Conservation (phyloP, 2,113 vertebrate species). For the Callionymus lyra region DNA sequence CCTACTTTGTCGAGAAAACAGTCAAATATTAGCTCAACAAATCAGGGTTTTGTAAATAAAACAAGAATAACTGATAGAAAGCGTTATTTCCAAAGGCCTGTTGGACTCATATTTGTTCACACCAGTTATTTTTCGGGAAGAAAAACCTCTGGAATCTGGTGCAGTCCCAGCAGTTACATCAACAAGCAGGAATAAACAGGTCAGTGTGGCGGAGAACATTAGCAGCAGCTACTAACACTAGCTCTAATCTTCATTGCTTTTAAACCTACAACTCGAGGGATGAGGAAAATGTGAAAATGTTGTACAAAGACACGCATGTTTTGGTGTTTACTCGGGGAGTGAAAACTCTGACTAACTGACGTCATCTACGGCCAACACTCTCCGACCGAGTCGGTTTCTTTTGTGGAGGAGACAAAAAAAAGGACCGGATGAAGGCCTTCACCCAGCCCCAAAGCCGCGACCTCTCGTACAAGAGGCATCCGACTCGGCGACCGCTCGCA, state of each 20-base stretch:
- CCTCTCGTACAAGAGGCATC: constrained; percentile 26
- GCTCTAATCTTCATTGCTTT: constrained; percentile 23
- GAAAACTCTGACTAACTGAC: constrained; percentile 44
- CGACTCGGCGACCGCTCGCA: constrained; percentile 8
- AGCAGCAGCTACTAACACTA: constrained; percentile 40
- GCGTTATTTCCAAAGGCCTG: no score
- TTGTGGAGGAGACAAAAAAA: constrained; percentile 57
- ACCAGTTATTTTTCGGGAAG: no score
- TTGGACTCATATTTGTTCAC: no score
- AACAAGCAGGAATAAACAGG: constrained; percentile 25
- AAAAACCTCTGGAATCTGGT: not conserved
- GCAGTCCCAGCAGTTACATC: constrained; percentile 1
- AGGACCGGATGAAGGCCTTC: constrained; percentile 54
- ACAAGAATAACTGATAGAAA: no score
- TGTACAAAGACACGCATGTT: fast-evolving
- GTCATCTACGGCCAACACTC: constrained; percentile 36
- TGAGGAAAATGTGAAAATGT: not conserved
- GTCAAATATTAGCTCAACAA: no score
- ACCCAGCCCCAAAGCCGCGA: constrained; percentile 43
- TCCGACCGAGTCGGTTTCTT: constrained; percentile 35
- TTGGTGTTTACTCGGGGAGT: constrained; percentile 4
- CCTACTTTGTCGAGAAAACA: no score
- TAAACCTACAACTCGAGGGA: constrained; percentile 6
- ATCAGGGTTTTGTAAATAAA: no score
- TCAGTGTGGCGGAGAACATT: constrained; percentile 33